Base-by-base conservation (phyloP, 2,888 invertebrate species). In the Calliopum simillimum region DNA sequence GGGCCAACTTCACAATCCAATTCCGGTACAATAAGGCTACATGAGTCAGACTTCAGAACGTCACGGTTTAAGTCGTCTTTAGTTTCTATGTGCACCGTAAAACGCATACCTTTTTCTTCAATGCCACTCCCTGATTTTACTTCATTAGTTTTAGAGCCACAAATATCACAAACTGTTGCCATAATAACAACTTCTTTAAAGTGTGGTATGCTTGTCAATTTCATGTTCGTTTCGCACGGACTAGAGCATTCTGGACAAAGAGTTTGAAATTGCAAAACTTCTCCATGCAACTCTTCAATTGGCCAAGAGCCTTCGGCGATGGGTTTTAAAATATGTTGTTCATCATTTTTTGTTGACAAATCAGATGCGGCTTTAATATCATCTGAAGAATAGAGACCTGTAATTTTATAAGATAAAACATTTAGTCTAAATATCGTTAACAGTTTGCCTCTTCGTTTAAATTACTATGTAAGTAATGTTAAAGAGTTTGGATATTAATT, bases 151-250 rank as follows among this genome's bases (percentile, higher is more conserved):
- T 94, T 91, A 80, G 91, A 90, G 0, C 99, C 99, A 86, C 99
- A 99, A 0, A 84, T 83, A 16, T 98, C 97, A 84, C 99, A 99
- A 0, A 87, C 89, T 0, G 97, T 97, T 1, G 98, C 97, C 99
- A 99, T 99, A 71, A 99, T 96, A 0, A 99, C 92, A 0, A 97
- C 96, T 84, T 99, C 95, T 86, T 99, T 99, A 86, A 99, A 99
- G 85, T 97, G 93, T 0, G 99, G 99, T 82, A 99, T 89, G 92
- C 94, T 92, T 0, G 96, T 96, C 69, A 97, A 81, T 87, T 98
- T 98, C 97, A 98, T 98, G 80, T 97, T 95, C 0, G 98, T 98
- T 71, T 92, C 89, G 75, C 95, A 95, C 0, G 94, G 93, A 2
- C 91, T 89, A 75, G 91, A 90, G 83, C 99, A 99, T 74, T 91